A percentile compares a stretch with the other conserved stretches of the same genome.
Evolutionary conservation across 2,888 invertebrate species (phyloP).

Genomic region (Tricholauxania praeusta): DNA sequence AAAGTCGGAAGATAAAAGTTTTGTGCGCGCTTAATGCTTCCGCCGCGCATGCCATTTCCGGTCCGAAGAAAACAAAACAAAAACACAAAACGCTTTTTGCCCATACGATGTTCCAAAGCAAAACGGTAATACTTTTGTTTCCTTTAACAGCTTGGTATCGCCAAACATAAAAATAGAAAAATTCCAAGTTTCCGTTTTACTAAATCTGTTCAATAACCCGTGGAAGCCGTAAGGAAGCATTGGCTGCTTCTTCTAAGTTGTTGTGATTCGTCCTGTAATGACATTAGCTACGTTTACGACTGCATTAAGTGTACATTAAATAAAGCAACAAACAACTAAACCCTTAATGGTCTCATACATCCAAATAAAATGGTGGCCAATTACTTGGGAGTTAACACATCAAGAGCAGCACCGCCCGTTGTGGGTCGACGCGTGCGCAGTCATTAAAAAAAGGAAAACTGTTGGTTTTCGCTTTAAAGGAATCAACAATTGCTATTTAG

Average conservation of each 20-base stretch:
- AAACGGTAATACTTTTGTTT: conserved; percentile 5
- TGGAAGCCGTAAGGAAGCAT: conserved; percentile 17
- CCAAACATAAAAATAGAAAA: conserved; percentile 20
- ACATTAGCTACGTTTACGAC: conserved; percentile 29
- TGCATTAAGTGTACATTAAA: conserved; percentile 14
- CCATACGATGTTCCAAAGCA: conserved; percentile 40
- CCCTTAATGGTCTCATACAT: background rate
- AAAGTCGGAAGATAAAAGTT: conserved; percentile 44
- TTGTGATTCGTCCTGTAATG: conserved; percentile 32
- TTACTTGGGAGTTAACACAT: background rate
- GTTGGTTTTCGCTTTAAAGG: too few relatives aligned
- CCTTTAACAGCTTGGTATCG: conserved; percentile 8
- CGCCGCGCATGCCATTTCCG: conserved; percentile 64
- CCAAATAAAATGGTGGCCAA: conserved; percentile 31
- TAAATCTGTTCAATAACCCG: conserved; percentile 27
- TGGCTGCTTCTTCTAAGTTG: conserved; percentile 16
- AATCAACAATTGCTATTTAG: too few relatives aligned
- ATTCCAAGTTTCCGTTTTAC: conserved; percentile 10
- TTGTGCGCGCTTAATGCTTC: conserved; percentile 58
- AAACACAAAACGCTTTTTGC: conserved; percentile 32
- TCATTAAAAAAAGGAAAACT: background rate
- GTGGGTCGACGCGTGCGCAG: conserved; percentile 33
- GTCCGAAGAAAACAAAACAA: background rate
- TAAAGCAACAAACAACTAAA: background rate
- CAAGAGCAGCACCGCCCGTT: conserved; percentile 24